Base-by-base conservation (phyloP, 2,888 invertebrate species). In the Lampropteryx suffumata region DNA sequence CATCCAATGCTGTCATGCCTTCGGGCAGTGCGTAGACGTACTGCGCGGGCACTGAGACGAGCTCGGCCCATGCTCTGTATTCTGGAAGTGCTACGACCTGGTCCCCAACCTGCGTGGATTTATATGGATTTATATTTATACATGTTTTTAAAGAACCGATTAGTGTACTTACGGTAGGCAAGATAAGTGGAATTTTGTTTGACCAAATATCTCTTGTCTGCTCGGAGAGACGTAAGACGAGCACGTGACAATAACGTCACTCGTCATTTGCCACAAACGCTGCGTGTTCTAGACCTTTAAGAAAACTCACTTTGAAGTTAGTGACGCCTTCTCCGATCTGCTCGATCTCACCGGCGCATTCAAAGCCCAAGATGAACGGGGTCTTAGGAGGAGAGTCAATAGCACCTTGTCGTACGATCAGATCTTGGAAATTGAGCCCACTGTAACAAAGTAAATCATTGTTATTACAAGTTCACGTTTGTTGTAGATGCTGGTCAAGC, bases 381-480 rank as follows among this genome's bases (percentile, higher is more conserved):
- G 96, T 95, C 87, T 97, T 97, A n/a, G 96, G 96, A 0, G 95
- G 94, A 8, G 95, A 95, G 79, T 97, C 96, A 67, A 97, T 94
- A 52, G 95, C 95, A 3, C 97, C 97, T 83, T 97, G 96, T 34
- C 97, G 92, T 50, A 95, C 95, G 93, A 97, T 96, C 87, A 97
- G 82, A 76, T 97, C 97, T 87, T 96, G 94, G 92, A 97, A 97
- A 85, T 96, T 97, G 65, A 97, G 88, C 11, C 97, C 97, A 78
- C 97, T 97, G 92, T 49, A 93, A 93, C 80, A 82, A 87, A 59
- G 45, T 45, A 64, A 51, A 55, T 7, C 0, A 11, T 2, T 40
- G 33, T 40, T 34, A 26, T 32, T 21, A 29, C 24, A 26, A 37
- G 28, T 17, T 17, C 17, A 17, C n/a, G n/a, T 7, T 6, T 7